Base-by-base conservation (phyloP, 30 jellyfish, hydroid and myxozoan genomes). In the Hydra vulgaris region DNA sequence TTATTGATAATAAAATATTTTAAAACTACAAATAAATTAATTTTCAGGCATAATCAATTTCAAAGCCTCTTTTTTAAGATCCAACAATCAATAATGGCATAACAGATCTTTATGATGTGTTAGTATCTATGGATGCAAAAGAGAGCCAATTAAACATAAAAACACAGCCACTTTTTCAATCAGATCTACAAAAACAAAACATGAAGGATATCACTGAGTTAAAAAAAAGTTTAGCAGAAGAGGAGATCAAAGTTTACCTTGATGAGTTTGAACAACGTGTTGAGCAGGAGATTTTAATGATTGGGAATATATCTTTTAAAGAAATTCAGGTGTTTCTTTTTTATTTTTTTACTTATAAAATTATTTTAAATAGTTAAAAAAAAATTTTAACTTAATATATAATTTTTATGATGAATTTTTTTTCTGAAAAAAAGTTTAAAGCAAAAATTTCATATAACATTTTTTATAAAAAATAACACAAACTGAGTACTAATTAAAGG, bases 201-300 rank as follows among this genome's bases (percentile, higher is more conserved):
- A 90, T 83, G 81, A 76, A 89, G 66, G 75, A 79, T 0, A 77
- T 89, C 19, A 81, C 73, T 20, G 81, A 83, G 5, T 75, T 84
- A 25, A 89, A 89, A 66, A 88, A 84, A 40, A 88, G 90, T 40
- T 72, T 91, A 25, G 98, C 98, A 1, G 98, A 91, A 68, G 98
- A 91, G 61, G 98, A 91, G 61, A 91, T 91, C 15, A 80, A 82
- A 17, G 95, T 83, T 17, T 91, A 91, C 72, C 88, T 91, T 21
- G 89, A 70, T 53, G 98, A 91, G 40, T 91, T 91, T 83, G 98
- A 91, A 72, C 76, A 81, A 54, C 89, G 81, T 27, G 87, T 91
- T 21, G 95, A 91, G 24, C 88, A 86, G 25, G 98, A 91, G 72
- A 91, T 91, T 0, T 72, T 91, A 15, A 85, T 87, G 84, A 86